Conservation (phyloP, 2,797 vertebrate genomes). For the Thunnus albacares region DNA sequence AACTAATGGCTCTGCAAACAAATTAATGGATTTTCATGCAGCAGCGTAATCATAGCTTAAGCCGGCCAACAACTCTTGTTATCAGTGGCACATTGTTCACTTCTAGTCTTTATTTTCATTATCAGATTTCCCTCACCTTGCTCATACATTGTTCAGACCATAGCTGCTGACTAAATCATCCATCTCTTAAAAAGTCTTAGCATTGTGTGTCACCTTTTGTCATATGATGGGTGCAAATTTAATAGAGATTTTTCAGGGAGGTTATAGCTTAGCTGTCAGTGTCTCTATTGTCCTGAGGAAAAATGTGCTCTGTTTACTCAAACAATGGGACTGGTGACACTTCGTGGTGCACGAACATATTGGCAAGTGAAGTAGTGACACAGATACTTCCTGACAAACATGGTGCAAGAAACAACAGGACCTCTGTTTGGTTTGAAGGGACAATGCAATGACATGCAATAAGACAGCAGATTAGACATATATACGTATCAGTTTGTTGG, state of each 20-base stretch:
- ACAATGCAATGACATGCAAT: not conserved
- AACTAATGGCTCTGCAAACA: conserved; percentile 57
- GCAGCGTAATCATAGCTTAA: conserved; percentile 32
- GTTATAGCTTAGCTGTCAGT: conserved; percentile 33
- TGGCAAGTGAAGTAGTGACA: not conserved
- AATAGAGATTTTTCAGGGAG: conserved; percentile 4
- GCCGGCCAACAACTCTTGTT: conserved; percentile 23
- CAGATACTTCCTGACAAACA: conserved; percentile 34
- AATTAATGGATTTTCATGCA: conserved; percentile 26
- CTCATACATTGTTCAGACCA: conserved; percentile 10
- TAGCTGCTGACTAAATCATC: conserved; percentile 24
- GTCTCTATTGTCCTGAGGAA: conserved; percentile 46
- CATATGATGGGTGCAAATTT: conserved; percentile 8
- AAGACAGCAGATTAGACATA: conserved; percentile 22
- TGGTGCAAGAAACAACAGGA: not conserved
- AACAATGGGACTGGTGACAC: conserved; percentile 37
- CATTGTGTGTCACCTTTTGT: conserved; percentile 28
- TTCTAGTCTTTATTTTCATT: conserved; percentile 31
- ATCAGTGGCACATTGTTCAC: conserved; percentile 56
- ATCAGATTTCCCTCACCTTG: conserved; percentile 33
- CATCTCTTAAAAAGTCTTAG: conserved; percentile 17
- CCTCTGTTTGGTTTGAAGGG: conserved; percentile 15
- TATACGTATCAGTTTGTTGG: conserved; percentile 4
- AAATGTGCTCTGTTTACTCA: conserved; percentile 27
- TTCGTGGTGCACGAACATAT: conserved; percentile 9